Conservation (phyloP, 1,140 invertebrate genomes). For the Lucilia sericata region DNA sequence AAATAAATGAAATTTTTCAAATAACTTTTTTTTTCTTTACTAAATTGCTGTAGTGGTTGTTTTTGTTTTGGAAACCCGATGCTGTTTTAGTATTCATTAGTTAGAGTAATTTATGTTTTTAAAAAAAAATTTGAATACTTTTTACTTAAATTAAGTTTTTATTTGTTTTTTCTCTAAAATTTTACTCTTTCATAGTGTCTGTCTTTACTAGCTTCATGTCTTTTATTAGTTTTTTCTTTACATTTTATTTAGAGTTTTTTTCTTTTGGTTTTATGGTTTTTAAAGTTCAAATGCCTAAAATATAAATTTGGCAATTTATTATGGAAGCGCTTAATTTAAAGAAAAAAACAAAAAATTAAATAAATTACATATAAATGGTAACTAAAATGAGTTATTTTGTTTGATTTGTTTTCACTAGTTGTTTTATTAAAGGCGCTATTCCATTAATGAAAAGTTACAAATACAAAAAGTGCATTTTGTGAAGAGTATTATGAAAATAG, state of each 20-base stretch:
- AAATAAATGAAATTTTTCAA: conserved; percentile 48
- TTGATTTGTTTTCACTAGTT: not conserved
- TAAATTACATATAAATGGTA: not conserved
- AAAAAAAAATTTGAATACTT: not conserved
- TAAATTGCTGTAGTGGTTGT: not conserved
- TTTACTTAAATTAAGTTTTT: not conserved
- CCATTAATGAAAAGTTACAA: not conserved
- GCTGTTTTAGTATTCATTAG: not conserved
- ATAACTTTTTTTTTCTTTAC: conserved; percentile 46
- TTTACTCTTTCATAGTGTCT: no score
- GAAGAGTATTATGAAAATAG: not conserved
- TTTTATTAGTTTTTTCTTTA: not conserved
- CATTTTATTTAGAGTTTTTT: not conserved
- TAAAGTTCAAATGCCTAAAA: conserved; percentile 55
- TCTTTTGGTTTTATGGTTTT: conserved; percentile 51
- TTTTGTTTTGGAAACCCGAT: not conserved
- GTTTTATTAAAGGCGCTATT: not conserved
- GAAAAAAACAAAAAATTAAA: not conserved
- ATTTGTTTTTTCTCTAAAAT: not conserved
- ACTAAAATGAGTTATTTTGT: not conserved
- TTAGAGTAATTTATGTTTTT: not conserved
- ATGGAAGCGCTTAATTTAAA: conserved; percentile 63
- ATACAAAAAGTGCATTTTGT: not conserved
- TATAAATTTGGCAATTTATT: conserved; percentile 65
- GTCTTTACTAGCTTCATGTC: not conserved